A percentile compares a stretch with the other conserved stretches of the same genome.
Evolutionary conservation across 2,113 vertebrate genomes (phyloP).

Genomic region (Lasiurus cinereus): DNA sequence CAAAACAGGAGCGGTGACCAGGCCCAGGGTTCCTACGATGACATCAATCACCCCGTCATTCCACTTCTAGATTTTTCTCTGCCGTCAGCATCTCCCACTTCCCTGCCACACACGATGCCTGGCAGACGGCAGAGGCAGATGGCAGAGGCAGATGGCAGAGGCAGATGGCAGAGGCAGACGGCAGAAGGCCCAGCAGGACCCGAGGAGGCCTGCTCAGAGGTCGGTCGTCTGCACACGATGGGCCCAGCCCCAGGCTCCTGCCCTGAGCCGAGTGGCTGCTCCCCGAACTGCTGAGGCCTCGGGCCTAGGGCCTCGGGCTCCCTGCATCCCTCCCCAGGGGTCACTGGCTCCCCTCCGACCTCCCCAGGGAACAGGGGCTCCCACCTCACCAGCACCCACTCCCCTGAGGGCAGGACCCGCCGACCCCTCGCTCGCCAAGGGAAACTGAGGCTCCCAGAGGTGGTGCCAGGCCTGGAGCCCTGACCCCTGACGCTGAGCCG

Average conservation of each 20-base stretch:
- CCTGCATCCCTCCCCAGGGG: background rate
- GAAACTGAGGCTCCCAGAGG: background rate
- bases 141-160: no score
- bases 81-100: background rate
- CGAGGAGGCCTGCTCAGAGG: background rate
- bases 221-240: rapidly evolving
- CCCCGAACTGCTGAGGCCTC: background rate
- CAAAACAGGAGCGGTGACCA: background rate
- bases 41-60: background rate
- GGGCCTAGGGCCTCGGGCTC: rapidly evolving
- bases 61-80: background rate
- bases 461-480: background rate
- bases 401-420: background rate
- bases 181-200: background rate
- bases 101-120: background rate
- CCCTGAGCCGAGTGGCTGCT: background rate
- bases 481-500: background rate
- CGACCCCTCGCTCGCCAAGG: background rate
- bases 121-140: no score
- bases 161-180: no score
- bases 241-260: background rate
- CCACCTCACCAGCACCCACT: no score
- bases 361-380: background rate
- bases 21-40: background rate
- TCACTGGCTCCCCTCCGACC: no score